A percentile compares a stretch with the other conserved stretches of the same genome.
These are phyloP conservation scores for Oscheius sp. DNA, from an alignment of 2,888 invertebrate species.

Conservation along the genomic window DNA sequence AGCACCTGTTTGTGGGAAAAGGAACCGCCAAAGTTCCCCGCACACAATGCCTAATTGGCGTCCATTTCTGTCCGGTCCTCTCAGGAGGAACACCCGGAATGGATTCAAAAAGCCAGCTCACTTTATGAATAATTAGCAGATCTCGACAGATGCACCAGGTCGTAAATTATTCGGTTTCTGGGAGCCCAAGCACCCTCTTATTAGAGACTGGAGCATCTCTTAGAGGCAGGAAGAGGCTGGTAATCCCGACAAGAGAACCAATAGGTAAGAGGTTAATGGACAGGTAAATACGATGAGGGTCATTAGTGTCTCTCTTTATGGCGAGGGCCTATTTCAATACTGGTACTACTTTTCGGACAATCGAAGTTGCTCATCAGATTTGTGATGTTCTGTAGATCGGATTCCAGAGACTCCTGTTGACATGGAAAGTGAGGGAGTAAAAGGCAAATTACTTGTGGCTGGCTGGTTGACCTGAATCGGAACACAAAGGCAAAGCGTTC, in stretches of 20 bases:
- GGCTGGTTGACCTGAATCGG: constrained; percentile 8
- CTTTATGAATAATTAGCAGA: constrained; percentile 8
- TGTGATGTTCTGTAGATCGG: no score
- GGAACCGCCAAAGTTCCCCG: not conserved
- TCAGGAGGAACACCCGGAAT: not conserved
- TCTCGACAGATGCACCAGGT: constrained; percentile 16
- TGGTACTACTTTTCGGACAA: no score
- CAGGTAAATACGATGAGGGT: constrained; percentile 30
- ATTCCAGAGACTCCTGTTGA: no score
- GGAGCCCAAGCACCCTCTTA: constrained; percentile 2
- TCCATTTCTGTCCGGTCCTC: constrained; percentile 24
- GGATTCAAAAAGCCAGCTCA: constrained; percentile 19
- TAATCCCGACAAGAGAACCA: not conserved
- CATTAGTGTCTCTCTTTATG: no score
- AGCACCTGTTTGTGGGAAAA: not conserved
- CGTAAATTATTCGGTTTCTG: constrained; percentile 27
- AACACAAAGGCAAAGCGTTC: constrained; percentile 11
- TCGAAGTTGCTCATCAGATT: no score
- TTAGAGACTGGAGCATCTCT: not conserved
- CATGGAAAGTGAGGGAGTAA: no score
- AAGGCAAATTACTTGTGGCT: constrained; percentile 7
- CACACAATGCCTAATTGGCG: constrained; percentile 24
- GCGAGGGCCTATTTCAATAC: no score
- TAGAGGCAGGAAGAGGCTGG: not conserved
- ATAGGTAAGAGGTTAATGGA: constrained; percentile 25